Base-by-base conservation (phyloP, 64 coral and sea anemone species). In the Montipora capricornis region DNA sequence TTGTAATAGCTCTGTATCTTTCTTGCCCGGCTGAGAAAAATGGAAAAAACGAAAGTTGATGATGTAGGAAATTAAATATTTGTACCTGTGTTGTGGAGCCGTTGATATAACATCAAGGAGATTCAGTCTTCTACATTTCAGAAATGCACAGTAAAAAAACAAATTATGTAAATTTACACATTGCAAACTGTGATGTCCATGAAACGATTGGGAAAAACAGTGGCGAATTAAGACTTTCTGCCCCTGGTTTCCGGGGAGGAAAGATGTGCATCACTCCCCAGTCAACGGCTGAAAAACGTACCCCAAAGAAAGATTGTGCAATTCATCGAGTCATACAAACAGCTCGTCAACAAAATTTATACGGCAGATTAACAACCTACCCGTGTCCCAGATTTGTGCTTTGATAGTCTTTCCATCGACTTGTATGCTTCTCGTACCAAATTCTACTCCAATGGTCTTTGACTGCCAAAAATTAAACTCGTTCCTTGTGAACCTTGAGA, bases 381-480 rank as follows among this genome's bases (percentile, higher is more conserved):
- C 97, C 8, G 94, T 99, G 84, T 99, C 97, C 97, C 97, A 99
- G 70, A 99, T 99, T 80, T 99, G 97, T 61, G 97, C 97, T 71
- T 99, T 99, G 88, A 99, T 96, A 89, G 97, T 99, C 94, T 99
- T 99, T 29, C 84, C 87, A 58, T 99, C 97, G 22, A 99, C 97
- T 84, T 99, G 97, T 55, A 99, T 99, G 73, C 92, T 99, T 89
- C 97, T 94, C 17, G 92, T 94, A 37, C 92, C 97, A 68, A 94
- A 99, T 87, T 99, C 97, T 53, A 99, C 92, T 50, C 97, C 97
- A 73, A 94, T 99, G 3, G 97, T 99, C 24, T 99, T 94, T 7
- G 97, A 99, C 79, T 99, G n/a, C n/a, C n/a, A 94, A 29, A 99
- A 94, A 78, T 99, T 99, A 61, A 94, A 99, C 77, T 99, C 92